Conservation (phyloP, 1,140 invertebrate species). For the Zophobas atratus region DNA sequence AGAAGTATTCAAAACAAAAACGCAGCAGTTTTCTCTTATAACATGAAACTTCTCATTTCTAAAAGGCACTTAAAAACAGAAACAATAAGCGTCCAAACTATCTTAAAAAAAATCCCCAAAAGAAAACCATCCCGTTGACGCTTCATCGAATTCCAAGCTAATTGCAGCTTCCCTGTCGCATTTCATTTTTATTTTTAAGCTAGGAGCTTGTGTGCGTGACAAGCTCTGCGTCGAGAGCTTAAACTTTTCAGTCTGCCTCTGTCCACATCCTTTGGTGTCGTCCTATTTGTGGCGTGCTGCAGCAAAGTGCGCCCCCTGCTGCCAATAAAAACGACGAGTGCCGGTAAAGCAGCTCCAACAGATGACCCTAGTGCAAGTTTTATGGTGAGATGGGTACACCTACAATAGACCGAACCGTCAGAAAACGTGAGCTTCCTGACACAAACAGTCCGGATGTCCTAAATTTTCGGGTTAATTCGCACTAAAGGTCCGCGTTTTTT, state of each 20-base stretch:
- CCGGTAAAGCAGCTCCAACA: constrained; percentile 29
- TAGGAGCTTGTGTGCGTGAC: background rate
- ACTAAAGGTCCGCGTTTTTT: constrained; percentile 1
- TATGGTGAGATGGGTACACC: constrained; percentile 17
- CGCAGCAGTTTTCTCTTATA: no score
- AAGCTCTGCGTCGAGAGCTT: background rate
- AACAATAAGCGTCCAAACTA: no score
- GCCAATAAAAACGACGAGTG: constrained; percentile 34
- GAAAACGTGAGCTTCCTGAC: constrained; percentile 31
- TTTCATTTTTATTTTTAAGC: background rate
- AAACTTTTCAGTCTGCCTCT: background rate
- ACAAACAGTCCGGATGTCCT: background rate
- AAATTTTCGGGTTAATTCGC: background rate
- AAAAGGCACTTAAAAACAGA: no score
- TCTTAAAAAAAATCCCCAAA: no score
- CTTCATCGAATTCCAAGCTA: no score
- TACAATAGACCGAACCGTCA: constrained; percentile 16
- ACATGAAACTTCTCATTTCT: no score
- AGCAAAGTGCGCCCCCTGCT: constrained; percentile 9
- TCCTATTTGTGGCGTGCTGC: background rate
- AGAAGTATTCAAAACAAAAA: no score
- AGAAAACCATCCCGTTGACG: no score
- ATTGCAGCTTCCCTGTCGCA: background rate
- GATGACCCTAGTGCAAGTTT: constrained; percentile 40
- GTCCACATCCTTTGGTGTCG: background rate